Conservation (phyloP, 1,140 invertebrate genomes). For the Adelges cooleyi region DNA sequence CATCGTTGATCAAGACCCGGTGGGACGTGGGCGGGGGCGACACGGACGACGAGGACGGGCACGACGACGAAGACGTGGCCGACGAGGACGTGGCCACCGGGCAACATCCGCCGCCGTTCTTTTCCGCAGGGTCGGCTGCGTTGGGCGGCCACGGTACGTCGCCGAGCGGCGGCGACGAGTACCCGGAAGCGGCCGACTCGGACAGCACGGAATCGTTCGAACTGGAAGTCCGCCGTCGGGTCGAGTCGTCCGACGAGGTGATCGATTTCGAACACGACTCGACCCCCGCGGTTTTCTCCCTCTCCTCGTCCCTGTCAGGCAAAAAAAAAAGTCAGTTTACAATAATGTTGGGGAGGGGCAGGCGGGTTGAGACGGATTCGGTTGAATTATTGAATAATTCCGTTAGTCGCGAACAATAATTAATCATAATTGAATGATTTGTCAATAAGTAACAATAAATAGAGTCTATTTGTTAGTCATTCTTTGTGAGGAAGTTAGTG, state of each 20-base stretch:
- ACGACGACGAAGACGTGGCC: too few species aligned
- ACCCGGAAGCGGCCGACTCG: conserved; percentile 36
- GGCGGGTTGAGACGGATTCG: too few species aligned
- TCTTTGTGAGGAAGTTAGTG: too few species aligned
- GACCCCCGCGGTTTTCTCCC: conserved; percentile 42
- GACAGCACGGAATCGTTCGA: conserved; percentile 49
- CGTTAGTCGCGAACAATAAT: too few species aligned
- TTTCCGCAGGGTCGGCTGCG: not conserved
- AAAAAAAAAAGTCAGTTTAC: too few species aligned
- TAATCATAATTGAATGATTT: too few species aligned
- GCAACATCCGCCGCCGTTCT: too few species aligned
- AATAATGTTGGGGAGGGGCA: too few species aligned
- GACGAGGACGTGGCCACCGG: too few species aligned
- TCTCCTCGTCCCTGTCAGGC: conserved; percentile 48
- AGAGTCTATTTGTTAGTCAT: too few species aligned
- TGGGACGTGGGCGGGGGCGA: not conserved
- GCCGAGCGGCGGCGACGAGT: conserved; percentile 34
- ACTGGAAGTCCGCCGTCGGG: conserved; percentile 48
- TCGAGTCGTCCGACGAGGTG: conserved; percentile 49
- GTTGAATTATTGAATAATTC: too few species aligned
- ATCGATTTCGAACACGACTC: conserved; percentile 44
- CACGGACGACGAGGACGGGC: conserved; percentile 18
- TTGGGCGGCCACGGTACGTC: conserved; percentile 34
- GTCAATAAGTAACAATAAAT: too few species aligned
- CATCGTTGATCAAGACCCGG: not conserved